Conservation (phyloP, 1,140 invertebrate genomes). For the Manduca sexta region DNA sequence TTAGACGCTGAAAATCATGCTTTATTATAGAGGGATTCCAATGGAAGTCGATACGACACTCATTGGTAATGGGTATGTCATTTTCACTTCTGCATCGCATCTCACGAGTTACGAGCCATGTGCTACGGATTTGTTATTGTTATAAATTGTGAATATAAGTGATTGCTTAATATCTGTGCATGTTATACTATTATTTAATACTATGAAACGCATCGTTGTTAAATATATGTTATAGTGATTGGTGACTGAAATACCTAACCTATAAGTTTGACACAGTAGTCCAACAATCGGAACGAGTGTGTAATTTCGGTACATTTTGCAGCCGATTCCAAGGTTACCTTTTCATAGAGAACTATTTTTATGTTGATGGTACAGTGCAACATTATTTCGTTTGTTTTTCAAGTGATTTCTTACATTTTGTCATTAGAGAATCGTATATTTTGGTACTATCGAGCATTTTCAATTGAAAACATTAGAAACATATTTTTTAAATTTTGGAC, state of each 20-base stretch:
- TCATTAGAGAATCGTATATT: too few relatives aligned
- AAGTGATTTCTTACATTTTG: too few relatives aligned
- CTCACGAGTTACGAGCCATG: slow-evolving; percentile 59
- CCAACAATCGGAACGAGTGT: slow-evolving; percentile 56
- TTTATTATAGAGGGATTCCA: slow-evolving; percentile 40
- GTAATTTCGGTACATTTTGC: slow-evolving; percentile 45
- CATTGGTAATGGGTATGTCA: slow-evolving; percentile 61
- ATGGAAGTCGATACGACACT: slow-evolving; percentile 44
- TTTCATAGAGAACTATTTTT: slow-evolving; percentile 24
- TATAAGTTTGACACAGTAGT: slow-evolving; percentile 62
- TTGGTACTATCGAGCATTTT: too few relatives aligned
- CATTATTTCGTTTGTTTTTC: too few relatives aligned
- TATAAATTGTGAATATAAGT: slow-evolving; percentile 27
- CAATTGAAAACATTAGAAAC: too few relatives aligned
- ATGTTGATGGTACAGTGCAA: neutral
- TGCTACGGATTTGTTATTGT: slow-evolving; percentile 63
- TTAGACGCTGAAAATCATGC: slow-evolving; percentile 50
- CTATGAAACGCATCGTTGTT: slow-evolving; percentile 1
- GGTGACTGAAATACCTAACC: slow-evolving; percentile 41
- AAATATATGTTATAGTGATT: slow-evolving; percentile 8
- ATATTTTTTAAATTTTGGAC: too few relatives aligned
- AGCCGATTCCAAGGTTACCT: slow-evolving; percentile 51
- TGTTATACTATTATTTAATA: too few relatives aligned
- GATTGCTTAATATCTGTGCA: too few relatives aligned
- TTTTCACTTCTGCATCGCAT: slow-evolving; percentile 59